Evolutionary conservation across 2,797 vertebrate genomes (phyloP).

Genomic region (Sarcophilus harrisii): DNA sequence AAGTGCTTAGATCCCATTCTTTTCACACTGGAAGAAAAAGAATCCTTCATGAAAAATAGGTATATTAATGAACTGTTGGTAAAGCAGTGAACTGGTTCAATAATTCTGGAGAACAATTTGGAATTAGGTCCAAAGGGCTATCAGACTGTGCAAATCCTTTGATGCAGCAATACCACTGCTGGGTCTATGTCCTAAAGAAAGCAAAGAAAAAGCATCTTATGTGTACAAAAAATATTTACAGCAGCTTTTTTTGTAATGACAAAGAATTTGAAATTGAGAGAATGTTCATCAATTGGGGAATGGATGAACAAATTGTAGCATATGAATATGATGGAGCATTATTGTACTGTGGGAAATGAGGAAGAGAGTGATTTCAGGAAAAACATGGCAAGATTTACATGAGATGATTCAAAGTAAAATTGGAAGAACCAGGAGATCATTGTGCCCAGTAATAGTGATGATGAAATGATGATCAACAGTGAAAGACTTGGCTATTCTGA

Average conservation of each 20-base stretch:
- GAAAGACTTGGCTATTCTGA: not conserved
- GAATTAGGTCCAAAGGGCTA: not conserved
- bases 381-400: not conserved
- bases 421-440: not conserved
- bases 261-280: not conserved
- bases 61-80: not conserved
- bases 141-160: not conserved
- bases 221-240: not conserved
- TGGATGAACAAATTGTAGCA: not conserved
- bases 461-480: not conserved
- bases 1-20: not conserved
- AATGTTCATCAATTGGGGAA: not conserved
- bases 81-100: not conserved
- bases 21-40: not conserved
- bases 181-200: not conserved
- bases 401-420: not conserved
- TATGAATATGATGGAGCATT: not conserved
- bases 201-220: not conserved
- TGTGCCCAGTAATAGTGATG: not conserved
- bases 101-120: not conserved
- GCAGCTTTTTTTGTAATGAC: not conserved
- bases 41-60: not conserved
- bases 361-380: not conserved
- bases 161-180: not conserved
- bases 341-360: not conserved